Evolutionary conservation across 2,797 vertebrate species (phyloP), one percentile per base, ranked within the genome.

Genomic region (Eulemur mongoz): DNA sequence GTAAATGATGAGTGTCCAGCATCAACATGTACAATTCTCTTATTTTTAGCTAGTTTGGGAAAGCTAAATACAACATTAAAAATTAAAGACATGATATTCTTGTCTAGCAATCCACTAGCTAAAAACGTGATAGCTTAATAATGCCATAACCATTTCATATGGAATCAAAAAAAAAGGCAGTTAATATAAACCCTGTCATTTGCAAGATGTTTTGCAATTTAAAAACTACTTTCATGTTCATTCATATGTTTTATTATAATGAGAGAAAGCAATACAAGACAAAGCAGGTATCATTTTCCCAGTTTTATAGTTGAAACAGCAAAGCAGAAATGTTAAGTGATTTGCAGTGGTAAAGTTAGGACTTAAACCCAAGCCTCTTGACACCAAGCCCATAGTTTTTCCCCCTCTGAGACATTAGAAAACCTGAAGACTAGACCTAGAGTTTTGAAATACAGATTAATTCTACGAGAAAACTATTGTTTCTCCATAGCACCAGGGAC

Each of bases 121-220:
- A 88, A 95, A 92, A 97, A 35, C 10, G 4, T 50, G 23, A 23
- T 14, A 14, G 35, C 11, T 87, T 72, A 79, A 63, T 59, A 85
- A 78, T n/a, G n/a, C 14, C 12, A 70, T 35, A 89, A 54, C 6
- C 12, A 50, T 67, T 43, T 48, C 43, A 73, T 30, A 52, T 8
- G 13, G 5, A 89, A 95, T 86, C 72, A 83, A 87, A 96, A 96
- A 97, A 93, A 40, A 83, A 89, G 35, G 61, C 2, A n/a, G 35
- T 43, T 43, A 50, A 35, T 63, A 61, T 63, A 87, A 89, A 63
- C 48, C 25, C 54, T 73, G 32, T 87, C 83, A 82, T 70, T 94
- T 85, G 63, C 32, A 90, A 95, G 40, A 54, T 23, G 32, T 43
- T 76, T 80, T 72, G 92, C 5, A 89, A 23, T 86, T 93, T 57